Percentiles rank a stretch among this genome's conserved stretches.
Conservation (phyloP, 23 tunicate species). For the Clavelina lepadiformis region DNA sequence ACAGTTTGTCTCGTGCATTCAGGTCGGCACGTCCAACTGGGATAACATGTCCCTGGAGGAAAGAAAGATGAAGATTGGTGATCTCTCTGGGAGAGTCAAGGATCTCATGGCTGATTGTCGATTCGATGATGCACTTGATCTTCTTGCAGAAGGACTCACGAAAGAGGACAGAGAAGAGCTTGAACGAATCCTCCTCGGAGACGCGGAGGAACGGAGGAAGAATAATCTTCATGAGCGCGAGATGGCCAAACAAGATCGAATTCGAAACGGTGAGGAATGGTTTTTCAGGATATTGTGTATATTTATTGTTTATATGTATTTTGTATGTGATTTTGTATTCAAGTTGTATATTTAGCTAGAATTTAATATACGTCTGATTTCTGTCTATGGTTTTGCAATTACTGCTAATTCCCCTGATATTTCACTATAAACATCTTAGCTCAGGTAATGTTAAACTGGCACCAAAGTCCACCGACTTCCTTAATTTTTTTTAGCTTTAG, state of each 20-base stretch:
- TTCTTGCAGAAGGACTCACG: constrained; percentile 50
- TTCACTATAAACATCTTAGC: too few relatives aligned
- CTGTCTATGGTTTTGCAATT: too few relatives aligned
- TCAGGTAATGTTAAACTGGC: too few relatives aligned
- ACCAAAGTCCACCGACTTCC: too few relatives aligned
- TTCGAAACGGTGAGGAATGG: constrained; percentile 51
- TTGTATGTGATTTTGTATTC: too few relatives aligned
- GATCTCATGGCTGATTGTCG: constrained; percentile 55
- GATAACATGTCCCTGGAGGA: constrained; percentile 42
- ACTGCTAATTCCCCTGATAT: too few relatives aligned
- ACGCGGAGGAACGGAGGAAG: constrained; percentile 49
- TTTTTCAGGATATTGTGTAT: too few relatives aligned
- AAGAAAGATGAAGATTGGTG: constrained; percentile 25
- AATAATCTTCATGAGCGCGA: constrained; percentile 35
- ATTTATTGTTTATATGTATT: too few relatives aligned
- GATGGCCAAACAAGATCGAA: constrained; percentile 40
- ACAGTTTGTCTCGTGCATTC: too few relatives aligned
- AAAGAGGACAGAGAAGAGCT: constrained; percentile 41
- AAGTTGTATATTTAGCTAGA: not conserved
- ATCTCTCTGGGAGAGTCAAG: constrained; percentile 37
- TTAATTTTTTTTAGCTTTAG: too few relatives aligned
- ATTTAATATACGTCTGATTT: not conserved
- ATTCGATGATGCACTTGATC: constrained; percentile 57
- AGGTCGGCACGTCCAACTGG: constrained; percentile 73
- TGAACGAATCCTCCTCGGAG: constrained; percentile 37